phyloP scores from a whole-genome alignment of 2,797 vertebrate genomes.

The Aselliscus stoliczkanus region DNA sequence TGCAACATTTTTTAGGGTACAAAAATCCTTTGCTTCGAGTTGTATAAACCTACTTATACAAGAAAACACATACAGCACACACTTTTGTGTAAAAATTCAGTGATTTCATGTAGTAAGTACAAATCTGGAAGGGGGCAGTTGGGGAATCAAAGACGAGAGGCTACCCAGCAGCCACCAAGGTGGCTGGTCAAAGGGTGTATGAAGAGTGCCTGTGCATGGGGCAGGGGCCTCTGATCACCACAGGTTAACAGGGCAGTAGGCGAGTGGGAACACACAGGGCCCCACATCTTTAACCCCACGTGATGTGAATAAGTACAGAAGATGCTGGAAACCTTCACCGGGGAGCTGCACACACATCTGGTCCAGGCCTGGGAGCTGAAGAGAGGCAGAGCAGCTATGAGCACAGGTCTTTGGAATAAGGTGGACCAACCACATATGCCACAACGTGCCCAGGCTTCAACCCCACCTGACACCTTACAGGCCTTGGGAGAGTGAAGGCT shows the following conservation, averaged over 20 bases:
- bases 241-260: neutral
- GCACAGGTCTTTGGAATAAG: neutral
- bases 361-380: neutral
- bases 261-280: neutral
- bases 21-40: neutral
- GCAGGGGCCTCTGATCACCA: fast-evolving
- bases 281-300: neutral
- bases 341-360: neutral
- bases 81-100: neutral
- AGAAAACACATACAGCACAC: neutral
- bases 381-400: neutral
- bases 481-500: neutral
- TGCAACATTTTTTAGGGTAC: neutral
- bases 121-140: neutral
- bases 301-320: neutral
- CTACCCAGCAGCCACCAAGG: neutral
- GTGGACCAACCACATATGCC: neutral
- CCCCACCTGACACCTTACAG: no score
- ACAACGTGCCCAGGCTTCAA: neutral
- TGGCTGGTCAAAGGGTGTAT: neutral
- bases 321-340: neutral
- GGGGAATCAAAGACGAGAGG: neutral
- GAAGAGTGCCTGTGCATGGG: neutral
- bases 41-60: neutral
- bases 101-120: neutral